Conservation (phyloP, 2,797 vertebrate species). For the Hoplostethus atlanticus region DNA sequence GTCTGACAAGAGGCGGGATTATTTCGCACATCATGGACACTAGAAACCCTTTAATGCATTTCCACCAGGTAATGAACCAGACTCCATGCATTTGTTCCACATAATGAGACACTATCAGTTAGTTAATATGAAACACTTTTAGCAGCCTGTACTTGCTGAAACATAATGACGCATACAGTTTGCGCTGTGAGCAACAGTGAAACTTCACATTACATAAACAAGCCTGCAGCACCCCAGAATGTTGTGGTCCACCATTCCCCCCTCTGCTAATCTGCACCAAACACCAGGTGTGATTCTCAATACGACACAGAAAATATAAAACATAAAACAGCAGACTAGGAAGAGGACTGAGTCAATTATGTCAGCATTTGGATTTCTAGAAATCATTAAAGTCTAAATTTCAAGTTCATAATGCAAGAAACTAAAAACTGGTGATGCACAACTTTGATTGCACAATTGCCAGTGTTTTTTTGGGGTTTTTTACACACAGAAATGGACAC, state of each 20-base stretch:
- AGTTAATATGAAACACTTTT: not conserved
- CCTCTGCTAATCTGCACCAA: conserved; percentile 1
- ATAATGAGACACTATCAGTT: not conserved
- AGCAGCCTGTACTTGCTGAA: not conserved
- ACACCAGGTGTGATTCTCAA: not conserved
- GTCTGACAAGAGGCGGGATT: not conserved
- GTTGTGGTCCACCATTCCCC: not conserved
- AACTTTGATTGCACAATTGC: not conserved
- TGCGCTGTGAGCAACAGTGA: not conserved
- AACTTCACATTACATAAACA: not conserved
- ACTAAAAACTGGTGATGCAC: not conserved
- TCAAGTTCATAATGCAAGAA: not conserved
- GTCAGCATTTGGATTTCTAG: not conserved
- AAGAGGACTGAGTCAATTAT: not conserved
- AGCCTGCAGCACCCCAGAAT: not conserved
- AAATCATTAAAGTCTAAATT: not conserved
- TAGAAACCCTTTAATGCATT: not conserved
- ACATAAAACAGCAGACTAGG: not conserved
- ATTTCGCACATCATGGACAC: not conserved
- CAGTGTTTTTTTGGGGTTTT: not conserved
- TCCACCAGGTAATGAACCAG: not conserved
- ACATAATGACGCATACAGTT: not conserved
- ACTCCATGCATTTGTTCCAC: not conserved
- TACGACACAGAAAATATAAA: not conserved
- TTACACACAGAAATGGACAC: not conserved